A percentile compares a stretch with the other conserved stretches of the same genome.
These are phyloP conservation scores for Drosophila prolongata DNA, from an alignment of 2,888 invertebrate genomes.

Conservation along the genomic window DNA sequence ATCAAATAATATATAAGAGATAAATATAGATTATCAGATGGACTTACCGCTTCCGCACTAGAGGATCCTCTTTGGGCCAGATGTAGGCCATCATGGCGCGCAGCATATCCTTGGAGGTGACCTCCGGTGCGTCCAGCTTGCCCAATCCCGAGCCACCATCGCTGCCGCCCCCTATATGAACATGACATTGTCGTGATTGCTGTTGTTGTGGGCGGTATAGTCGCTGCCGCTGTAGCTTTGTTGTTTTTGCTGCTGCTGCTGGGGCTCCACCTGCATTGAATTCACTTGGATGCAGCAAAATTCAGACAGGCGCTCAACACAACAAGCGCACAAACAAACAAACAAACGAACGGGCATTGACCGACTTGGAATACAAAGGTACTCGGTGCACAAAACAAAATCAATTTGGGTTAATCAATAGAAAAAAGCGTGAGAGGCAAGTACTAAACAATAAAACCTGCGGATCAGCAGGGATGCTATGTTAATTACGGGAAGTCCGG, in stretches of 20 bases:
- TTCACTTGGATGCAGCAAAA: constrained; percentile 83
- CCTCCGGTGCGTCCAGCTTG: constrained; percentile 87
- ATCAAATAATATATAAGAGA: not conserved
- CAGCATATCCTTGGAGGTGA: constrained; percentile 92
- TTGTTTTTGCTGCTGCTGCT: constrained; percentile 41
- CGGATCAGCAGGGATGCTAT: constrained; percentile 3
- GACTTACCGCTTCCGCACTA: constrained; percentile 81
- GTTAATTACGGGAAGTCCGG: constrained; percentile 34
- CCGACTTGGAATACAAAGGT: constrained; percentile 35
- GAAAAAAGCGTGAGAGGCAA: constrained; percentile 23
- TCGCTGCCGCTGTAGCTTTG: constrained; percentile 48
- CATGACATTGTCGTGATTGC: constrained; percentile 89
- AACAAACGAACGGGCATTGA: constrained; percentile 45
- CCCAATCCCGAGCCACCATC: constrained; percentile 86
- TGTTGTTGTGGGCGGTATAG: constrained; percentile 53
- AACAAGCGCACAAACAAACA: constrained; percentile 81
- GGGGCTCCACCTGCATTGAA: constrained; percentile 82
- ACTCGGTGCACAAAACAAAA: constrained; percentile 33
- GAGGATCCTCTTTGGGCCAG: constrained; percentile 93
- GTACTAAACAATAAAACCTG: constrained; percentile 17
- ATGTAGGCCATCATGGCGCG: constrained; percentile 95
- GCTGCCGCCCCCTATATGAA: constrained; percentile 92
- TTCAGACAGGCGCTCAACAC: constrained; percentile 83
- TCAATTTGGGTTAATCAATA: constrained; percentile 54
- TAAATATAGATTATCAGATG: too few species aligned